Conservation (phyloP, 2,888 invertebrate genomes). For the Callosobruchus maculatus region DNA sequence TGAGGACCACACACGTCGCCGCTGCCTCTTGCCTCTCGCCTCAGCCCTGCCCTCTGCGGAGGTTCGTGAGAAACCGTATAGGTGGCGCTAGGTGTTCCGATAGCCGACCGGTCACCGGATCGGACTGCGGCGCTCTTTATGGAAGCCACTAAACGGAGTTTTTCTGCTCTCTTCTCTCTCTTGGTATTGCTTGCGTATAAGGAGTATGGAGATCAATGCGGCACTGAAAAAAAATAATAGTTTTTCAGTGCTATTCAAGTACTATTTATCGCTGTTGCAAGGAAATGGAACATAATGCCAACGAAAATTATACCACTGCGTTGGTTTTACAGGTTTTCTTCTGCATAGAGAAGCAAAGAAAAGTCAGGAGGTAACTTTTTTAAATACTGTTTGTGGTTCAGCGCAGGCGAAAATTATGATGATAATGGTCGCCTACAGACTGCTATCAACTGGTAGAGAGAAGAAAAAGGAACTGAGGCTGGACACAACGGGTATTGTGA, state of each 20-base stretch:
- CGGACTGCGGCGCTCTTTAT: neutral
- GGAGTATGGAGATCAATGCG: neutral
- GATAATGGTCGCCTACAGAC: too few relatives aligned
- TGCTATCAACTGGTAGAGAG: too few relatives aligned
- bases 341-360: too few relatives aligned
- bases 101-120: neutral
- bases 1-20: conserved; percentile 49
- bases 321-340: too few relatives aligned
- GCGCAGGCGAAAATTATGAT: too few relatives aligned
- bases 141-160: neutral
- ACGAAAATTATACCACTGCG: neutral
- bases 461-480: too few relatives aligned
- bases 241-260: neutral
- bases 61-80: conserved; percentile 24
- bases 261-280: neutral
- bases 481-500: too few relatives aligned
- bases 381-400: too few relatives aligned
- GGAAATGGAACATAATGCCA: neutral
- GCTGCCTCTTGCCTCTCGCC: too few relatives aligned
- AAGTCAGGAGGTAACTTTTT: too few relatives aligned
- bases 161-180: neutral
- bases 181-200: neutral
- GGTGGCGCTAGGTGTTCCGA: conserved; percentile 28
- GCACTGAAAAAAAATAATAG: neutral
- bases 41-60: conserved; percentile 12